Evolutionary conservation across 2,113 vertebrate genomes (phyloP).

Genomic region (Poeciliopsis occidentalis): DNA sequence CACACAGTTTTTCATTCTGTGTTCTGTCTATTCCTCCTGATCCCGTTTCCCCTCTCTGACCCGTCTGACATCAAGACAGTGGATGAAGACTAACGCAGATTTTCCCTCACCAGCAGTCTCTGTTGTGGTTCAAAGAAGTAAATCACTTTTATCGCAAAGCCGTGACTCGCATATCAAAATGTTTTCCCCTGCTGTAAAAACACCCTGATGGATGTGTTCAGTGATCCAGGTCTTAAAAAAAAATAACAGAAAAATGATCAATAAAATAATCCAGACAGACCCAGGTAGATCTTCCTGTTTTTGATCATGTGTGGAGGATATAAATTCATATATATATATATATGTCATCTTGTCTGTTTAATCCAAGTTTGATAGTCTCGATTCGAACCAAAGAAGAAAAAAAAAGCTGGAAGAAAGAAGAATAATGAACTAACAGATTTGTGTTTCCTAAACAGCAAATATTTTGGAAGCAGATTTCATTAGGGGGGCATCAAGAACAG

Average conservation of each 20-base stretch:
- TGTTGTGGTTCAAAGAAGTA: neutral
- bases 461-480: no score
- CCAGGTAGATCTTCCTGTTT: neutral
- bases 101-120: neutral
- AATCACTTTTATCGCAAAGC: neutral
- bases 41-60: conserved; percentile 51
- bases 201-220: neutral
- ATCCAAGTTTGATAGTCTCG: neutral
- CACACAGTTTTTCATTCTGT: conserved; percentile 48
- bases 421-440: no score
- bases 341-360: neutral
- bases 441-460: no score
- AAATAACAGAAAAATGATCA: neutral
- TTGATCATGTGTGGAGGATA: neutral
- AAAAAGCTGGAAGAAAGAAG: no score
- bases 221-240: neutral
- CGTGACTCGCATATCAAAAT: neutral
- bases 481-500: no score
- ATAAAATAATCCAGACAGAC: neutral
- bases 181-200: neutral
- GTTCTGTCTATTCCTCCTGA: conserved; percentile 47
- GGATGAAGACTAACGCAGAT: neutral
- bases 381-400: no score
- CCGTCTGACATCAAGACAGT: conserved; percentile 7
- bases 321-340: no score